Base-by-base conservation (phyloP, 2,113 vertebrate genomes). In the Orientallactaga bullata region DNA sequence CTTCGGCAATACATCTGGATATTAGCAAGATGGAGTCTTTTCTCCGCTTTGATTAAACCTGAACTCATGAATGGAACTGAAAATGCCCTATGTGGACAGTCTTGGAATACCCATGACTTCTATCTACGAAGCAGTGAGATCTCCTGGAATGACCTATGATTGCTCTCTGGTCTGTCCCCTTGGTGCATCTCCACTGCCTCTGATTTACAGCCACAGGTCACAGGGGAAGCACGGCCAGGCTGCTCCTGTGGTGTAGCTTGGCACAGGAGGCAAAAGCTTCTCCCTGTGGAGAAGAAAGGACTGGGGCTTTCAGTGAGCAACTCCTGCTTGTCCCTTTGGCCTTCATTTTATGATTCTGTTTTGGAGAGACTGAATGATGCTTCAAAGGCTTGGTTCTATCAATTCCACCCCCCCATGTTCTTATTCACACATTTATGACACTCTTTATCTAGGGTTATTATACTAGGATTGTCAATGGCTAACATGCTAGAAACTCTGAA, bases 391-490 rank as follows among this genome's bases (percentile, higher is more conserved):
- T 63, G 0, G 28, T 69, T 93, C 95, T 85, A 72, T 97, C 95
- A 71, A 96, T 96, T 96, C 81, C 96, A 32, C 69, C 15, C 1
- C 96, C 96, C 88, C 95, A 97, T 97, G 97, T 98, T 98, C 96
- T 97, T 96, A 96, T 97, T 97, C 98, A 96, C 96, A 88, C 72
- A 28, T 97, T 97, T 96, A 97, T 94, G 82, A 95, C 37, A 91
- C 8, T 20, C 89, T 97, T 98, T 98, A 97, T 98, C 89, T 97
- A 3, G 93, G 91, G 93, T 97, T 97, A 97, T 94, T 96, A 30
- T 69, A 28, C 82, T 51, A 68, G 74, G 71, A 32, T 63, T 97
- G 92, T 90, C 82, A 85, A 89, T 92, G 87, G 97, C 97, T 97
- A 97, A 98, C 51, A 26, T 68, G 90, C 39, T 83, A 58, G 20